Conservation (phyloP, 53 echinoderm and acorn worm genomes). For the Astropecten irregularis region DNA sequence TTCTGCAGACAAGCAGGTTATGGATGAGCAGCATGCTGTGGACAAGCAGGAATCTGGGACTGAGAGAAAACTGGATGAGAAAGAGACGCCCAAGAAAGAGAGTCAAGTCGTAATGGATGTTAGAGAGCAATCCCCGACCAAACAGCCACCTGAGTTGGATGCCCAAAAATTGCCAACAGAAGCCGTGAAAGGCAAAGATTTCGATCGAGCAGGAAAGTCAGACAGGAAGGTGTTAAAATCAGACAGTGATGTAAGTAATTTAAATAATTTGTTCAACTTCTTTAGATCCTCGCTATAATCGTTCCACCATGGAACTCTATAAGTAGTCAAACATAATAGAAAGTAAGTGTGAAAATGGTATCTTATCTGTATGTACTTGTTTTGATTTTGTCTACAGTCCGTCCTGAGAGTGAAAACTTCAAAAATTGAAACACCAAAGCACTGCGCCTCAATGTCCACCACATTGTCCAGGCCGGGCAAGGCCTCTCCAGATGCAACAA, state of each 20-base stretch:
- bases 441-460: background rate
- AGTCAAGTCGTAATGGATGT: no score
- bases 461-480: background rate
- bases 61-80: no score
- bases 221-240: constrained; percentile 1
- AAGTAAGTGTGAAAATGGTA: background rate
- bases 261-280: background rate
- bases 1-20: no score
- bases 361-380: background rate
- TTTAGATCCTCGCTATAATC: background rate
- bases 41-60: no score
- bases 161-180: background rate
- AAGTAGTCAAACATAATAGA: background rate
- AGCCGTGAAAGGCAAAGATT: no score
- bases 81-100: no score
- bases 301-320: background rate
- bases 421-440: background rate
- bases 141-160: background rate
- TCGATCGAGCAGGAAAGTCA: no score
- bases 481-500: no score
- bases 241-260: constrained; percentile 41
- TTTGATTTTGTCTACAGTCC: background rate
- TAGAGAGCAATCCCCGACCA: no score
- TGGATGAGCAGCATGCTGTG: no score
- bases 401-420: background rate